These are phyloP conservation scores for Coccyzus lansbergi DNA, from an alignment of 2,797 vertebrate genomes.

Conservation along the genomic window DNA sequence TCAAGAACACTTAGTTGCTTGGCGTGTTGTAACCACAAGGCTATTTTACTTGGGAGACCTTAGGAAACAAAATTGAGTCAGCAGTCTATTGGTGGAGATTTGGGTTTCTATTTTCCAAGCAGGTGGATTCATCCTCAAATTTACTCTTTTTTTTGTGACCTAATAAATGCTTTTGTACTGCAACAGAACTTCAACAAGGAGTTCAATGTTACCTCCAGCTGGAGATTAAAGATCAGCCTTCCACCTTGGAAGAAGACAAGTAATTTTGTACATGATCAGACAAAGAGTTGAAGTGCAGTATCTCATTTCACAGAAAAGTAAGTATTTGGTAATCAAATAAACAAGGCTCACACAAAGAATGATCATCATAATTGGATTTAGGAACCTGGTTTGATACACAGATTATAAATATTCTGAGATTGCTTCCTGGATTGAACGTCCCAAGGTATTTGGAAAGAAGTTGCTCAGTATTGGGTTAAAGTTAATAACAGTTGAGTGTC, in stretches of 20 bases:
- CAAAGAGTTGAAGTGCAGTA: not conserved
- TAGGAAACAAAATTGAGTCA: not conserved
- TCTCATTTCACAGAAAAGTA: not conserved
- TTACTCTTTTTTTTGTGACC: not conserved
- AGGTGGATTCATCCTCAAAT: not conserved
- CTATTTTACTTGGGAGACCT: constrained; percentile 9
- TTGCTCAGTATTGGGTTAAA: not conserved
- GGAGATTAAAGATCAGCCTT: not conserved
- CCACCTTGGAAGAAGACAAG: not conserved
- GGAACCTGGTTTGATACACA: not conserved
- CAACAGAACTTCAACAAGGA: not conserved
- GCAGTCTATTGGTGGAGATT: not conserved
- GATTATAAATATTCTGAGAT: not conserved
- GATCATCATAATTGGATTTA: not conserved
- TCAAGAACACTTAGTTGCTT: not conserved
- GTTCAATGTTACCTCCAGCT: not conserved
- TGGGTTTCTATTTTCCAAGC: not conserved
- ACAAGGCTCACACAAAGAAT: not conserved
- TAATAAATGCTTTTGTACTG: not conserved
- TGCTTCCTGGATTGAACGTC: not conserved
- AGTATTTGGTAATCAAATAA: not conserved
- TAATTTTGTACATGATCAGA: not conserved
- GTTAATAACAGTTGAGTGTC: not conserved
- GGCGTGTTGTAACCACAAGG: not conserved
- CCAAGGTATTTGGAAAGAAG: not conserved